A percentile compares a stretch with the other conserved stretches of the same genome.
Evolutionary conservation across 2,113 vertebrate genomes (phyloP).

Genomic region (Callospermophilus lateralis): DNA sequence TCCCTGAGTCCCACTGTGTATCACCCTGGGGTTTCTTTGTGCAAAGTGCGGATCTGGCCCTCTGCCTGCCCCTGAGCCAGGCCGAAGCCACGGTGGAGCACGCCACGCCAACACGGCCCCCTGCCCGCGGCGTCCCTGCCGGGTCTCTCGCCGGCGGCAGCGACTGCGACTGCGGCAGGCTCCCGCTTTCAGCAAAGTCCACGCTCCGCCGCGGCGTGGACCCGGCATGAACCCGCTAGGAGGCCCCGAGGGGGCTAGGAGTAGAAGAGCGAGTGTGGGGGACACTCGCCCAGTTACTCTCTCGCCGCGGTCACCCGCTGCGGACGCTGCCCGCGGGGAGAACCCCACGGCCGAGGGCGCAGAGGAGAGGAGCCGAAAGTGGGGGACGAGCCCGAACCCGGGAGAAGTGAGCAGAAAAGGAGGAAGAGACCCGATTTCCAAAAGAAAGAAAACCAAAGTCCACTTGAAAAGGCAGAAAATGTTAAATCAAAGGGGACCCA

Average conservation of each 20-base stretch:
- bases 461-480: not conserved
- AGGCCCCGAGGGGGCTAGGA: too few species aligned
- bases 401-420: not conserved
- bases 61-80: not conserved
- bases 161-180: too few species aligned
- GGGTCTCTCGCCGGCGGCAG: rapidly evolving
- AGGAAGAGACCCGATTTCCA: not conserved
- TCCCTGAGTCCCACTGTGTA: not conserved
- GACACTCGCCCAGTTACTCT: not conserved
- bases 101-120: not conserved
- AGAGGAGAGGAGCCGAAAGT: too few species aligned
- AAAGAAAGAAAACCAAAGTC: not conserved
- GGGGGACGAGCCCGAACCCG: not conserved
- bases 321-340: not conserved
- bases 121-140: too few species aligned
- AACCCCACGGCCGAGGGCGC: not conserved
- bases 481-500: not conserved
- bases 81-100: not conserved
- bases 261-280: rapidly evolving
- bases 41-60: not conserved
- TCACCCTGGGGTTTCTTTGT: not conserved
- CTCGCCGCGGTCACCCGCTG: rapidly evolving
- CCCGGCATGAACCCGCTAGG: rapidly evolving
- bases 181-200: slow-evolving; percentile 62
- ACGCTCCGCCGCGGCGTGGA: not conserved